Evolutionary conservation across 2,888 invertebrate species (phyloP).

Genomic region (Chaetoderma sp.): DNA sequence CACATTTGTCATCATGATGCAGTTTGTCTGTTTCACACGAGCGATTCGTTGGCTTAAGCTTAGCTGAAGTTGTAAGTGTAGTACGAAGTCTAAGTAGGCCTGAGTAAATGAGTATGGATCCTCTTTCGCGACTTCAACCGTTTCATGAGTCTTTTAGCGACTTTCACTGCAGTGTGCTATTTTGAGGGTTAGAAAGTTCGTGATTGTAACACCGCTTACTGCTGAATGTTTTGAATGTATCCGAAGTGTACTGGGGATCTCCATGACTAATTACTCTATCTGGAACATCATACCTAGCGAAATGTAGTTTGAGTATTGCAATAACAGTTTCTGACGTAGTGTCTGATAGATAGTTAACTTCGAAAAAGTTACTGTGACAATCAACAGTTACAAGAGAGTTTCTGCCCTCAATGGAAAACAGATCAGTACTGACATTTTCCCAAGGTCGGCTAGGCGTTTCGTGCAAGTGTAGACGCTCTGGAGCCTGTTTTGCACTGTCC

Average conservation of each 20-base stretch:
- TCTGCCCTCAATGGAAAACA: conserved; percentile 31
- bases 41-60: no score
- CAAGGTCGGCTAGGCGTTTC: conserved; percentile 35
- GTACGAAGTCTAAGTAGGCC: conserved; percentile 17
- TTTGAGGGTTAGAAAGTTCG: conserved; percentile 4
- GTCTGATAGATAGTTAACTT: conserved; percentile 23
- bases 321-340: conserved; percentile 30
- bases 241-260: conserved; percentile 11
- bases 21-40: no score
- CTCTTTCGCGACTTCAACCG: not conserved
- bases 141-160: conserved; percentile 6
- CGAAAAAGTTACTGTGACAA: conserved; percentile 34
- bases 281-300: conserved; percentile 28
- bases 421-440: conserved; percentile 38
- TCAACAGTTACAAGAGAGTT: conserved; percentile 40
- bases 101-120: conserved; percentile 22
- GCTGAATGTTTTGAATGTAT: conserved; percentile 15
- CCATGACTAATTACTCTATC: no score
- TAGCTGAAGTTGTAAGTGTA: conserved; percentile 8
- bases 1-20: no score
- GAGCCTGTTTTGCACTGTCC: conserved; percentile 15
- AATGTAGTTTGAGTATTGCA: conserved; percentile 29
- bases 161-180: conserved; percentile 2
- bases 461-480: conserved; percentile 27
- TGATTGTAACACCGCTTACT: conserved; percentile 14